Base-by-base conservation (phyloP, 2,797 vertebrate genomes). In the Iguana delicatissima region DNA sequence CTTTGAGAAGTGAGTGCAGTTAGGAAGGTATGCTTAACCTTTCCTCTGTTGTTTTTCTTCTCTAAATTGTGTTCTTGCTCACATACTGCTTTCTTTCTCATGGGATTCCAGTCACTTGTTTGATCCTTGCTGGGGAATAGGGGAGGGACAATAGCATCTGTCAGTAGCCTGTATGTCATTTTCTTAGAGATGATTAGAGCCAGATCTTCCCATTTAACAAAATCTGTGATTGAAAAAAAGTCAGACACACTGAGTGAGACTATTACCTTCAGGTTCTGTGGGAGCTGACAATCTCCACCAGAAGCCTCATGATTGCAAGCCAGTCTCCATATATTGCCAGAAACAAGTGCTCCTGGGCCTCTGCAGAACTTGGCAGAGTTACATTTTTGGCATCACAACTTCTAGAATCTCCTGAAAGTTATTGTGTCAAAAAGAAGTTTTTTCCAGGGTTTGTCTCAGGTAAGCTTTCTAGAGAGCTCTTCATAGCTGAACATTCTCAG, bases 191-290 rank as follows among this genome's bases (percentile, higher is more conserved):
- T 59, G 13, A 1, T 74, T 38, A 69, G 80, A 38, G 24, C 7
- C 32, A 83, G n/a, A 6, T n/a, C 2, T 84, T 84, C 69, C 55
- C 83, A n/a, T 84, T 83, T 84, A 76, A 62, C 29, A 62, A 84
- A 83, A 59, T 59, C 35, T 76, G 55, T 59, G 72, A 29, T 29
- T 32, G 10, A 24, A 16, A 73, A 22, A 6, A 74, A 8, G 20
- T 42, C 12, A 62, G 57, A n/a, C 6, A 46, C 24, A 14, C 38
- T 38, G 1, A 42, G 52, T 74, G 64, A 57, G 67, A 46, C 29
- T 69, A 6, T n/a, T 83, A 26, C 52, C 29, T 0, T 59, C 67
- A 74, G 55, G 62, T 46, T 64, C n/a, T 24, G 29, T 59, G 26
- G 26, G 52, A 64, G 62, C 55, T 76, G 80, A 32, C 35, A 62